Conservation (phyloP, 2,888 invertebrate genomes). For the Scaptomyza caliginosa region DNA sequence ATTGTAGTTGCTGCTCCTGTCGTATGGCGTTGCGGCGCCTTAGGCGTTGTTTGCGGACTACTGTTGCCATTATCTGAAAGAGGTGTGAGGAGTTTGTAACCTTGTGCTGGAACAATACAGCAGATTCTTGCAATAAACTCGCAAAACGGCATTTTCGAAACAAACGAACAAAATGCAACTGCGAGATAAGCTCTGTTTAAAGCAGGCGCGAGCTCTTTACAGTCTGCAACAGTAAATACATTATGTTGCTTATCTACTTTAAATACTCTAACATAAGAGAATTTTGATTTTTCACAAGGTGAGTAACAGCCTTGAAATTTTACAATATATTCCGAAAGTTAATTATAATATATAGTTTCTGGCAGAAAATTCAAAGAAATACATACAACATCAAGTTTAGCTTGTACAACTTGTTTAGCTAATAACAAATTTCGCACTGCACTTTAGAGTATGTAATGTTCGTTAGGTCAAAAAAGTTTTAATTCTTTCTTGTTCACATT, state of each 20-base stretch:
- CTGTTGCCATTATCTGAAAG: slow-evolving; percentile 67
- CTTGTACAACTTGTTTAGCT: too few species aligned
- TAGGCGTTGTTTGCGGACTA: slow-evolving; percentile 47
- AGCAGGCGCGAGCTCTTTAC: not conserved
- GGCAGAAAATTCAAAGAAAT: too few species aligned
- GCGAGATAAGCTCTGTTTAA: slow-evolving; percentile 23
- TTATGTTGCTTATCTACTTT: slow-evolving; percentile 13
- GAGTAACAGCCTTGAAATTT: not conserved
- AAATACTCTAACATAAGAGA: not conserved
- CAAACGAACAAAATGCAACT: slow-evolving; percentile 26
- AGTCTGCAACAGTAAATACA: not conserved
- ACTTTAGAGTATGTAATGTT: not conserved
- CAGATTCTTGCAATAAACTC: slow-evolving; percentile 42
- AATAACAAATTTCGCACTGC: too few species aligned
- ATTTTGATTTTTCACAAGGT: not conserved
- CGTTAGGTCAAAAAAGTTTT: not conserved
- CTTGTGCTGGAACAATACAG: slow-evolving; percentile 54
- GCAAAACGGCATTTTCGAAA: slow-evolving; percentile 41
- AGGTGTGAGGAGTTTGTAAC: slow-evolving; percentile 49
- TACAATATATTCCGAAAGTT: too few species aligned
- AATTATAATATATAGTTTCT: too few species aligned
- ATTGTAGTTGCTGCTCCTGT: not conserved
- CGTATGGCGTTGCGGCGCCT: slow-evolving; percentile 14
- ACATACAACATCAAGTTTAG: too few species aligned
- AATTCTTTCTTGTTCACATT: not conserved